These are phyloP conservation scores for Caenorhabditis uteleia DNA, from an alignment of 2,888 invertebrate genomes.

Conservation along the genomic window DNA sequence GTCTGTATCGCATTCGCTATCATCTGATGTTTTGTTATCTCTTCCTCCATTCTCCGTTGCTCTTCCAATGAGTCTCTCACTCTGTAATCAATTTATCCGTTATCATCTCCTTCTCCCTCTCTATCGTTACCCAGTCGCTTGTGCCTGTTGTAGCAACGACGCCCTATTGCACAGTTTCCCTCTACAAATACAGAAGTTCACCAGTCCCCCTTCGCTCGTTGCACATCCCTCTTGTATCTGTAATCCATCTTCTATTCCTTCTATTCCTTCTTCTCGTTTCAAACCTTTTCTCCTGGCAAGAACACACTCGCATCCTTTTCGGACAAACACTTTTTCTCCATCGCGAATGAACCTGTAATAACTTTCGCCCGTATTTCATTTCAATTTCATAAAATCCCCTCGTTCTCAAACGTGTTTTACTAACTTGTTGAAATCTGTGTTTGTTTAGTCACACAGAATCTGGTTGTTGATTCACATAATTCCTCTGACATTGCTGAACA, in stretches of 20 bases:
- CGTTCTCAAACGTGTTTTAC: not conserved
- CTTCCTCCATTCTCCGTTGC: slow-evolving; percentile 28
- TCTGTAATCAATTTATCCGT: slow-evolving; percentile 9
- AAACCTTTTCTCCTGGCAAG: slow-evolving; percentile 52
- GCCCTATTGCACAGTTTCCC: slow-evolving; percentile 54
- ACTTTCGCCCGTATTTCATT: too few relatives aligned
- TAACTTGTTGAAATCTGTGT: slow-evolving; percentile 57
- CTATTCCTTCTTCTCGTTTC: not conserved
- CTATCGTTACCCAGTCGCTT: slow-evolving; percentile 42
- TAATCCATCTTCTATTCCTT: too few relatives aligned
- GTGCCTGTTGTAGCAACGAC: slow-evolving; percentile 52
- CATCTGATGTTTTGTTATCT: slow-evolving; percentile 16
- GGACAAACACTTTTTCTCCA: slow-evolving; percentile 60
- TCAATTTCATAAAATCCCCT: too few relatives aligned
- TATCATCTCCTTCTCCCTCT: not conserved
- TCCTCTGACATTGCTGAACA: slow-evolving; percentile 33
- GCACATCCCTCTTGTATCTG: slow-evolving; percentile 46
- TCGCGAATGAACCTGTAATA: slow-evolving; percentile 54
- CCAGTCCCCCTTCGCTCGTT: slow-evolving; percentile 56
- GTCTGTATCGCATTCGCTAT: slow-evolving; percentile 12
- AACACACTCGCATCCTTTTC: slow-evolving; percentile 46
- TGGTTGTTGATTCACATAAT: slow-evolving; percentile 10
- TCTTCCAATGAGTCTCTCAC: slow-evolving; percentile 36
- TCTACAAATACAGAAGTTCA: slow-evolving; percentile 61
- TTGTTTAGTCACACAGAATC: slow-evolving; percentile 59